Conservation (phyloP, 2,888 invertebrate species). For the Eudasyphora cyanicolor region DNA sequence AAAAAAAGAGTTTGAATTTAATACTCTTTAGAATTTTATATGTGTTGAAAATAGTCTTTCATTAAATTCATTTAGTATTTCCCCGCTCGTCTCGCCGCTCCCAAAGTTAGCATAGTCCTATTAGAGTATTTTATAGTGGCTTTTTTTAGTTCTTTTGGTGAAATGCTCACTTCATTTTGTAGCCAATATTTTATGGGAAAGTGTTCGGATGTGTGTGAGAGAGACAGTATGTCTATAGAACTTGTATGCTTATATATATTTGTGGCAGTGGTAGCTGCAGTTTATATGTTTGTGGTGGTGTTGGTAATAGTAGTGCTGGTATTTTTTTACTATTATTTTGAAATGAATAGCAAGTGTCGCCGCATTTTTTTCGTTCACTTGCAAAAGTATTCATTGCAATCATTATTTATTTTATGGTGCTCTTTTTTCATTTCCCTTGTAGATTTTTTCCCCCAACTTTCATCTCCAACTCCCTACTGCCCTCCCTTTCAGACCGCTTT, state of each 20-base stretch:
- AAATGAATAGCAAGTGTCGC: conserved; percentile 27
- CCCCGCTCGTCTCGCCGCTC: not conserved
- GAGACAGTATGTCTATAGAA: not conserved
- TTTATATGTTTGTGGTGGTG: not conserved
- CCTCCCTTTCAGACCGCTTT: not conserved
- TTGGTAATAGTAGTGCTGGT: not conserved
- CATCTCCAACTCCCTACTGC: not conserved
- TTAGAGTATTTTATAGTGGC: not conserved
- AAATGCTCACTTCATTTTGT: conserved; percentile 12
- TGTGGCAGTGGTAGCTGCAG: not conserved
- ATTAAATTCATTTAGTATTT: conserved; percentile 29
- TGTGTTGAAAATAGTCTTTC: conserved; percentile 10
- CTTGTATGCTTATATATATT: not conserved
- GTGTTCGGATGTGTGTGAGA: not conserved
- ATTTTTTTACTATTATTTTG: not conserved
- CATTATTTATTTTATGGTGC: conserved; percentile 62
- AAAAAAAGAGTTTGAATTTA: not conserved
- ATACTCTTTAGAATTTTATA: conserved; percentile 9
- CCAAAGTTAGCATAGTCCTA: not conserved
- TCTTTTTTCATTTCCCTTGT: conserved; percentile 39
- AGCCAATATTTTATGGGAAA: conserved; percentile 26
- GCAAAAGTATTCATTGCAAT: conserved; percentile 58
- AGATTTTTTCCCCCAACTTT: not conserved
- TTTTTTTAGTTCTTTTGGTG: not conserved
- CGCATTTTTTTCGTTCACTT: not conserved